Base-by-base conservation (phyloP, 1,140 invertebrate genomes). In the Conopomorpha cramerella region DNA sequence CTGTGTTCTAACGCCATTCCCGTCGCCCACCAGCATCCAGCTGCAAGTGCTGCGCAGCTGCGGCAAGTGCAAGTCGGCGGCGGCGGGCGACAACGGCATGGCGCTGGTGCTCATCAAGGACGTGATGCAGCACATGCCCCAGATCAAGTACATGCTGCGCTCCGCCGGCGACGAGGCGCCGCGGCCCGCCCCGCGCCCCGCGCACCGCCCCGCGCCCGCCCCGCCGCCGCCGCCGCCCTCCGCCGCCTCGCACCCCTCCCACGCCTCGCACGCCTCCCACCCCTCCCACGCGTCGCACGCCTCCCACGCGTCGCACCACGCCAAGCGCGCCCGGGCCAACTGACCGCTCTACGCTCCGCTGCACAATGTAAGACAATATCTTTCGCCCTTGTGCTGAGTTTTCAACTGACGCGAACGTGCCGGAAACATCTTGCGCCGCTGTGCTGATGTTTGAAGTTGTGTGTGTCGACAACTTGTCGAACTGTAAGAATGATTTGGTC, bases 41-140 rank as follows among this genome's bases (percentile, higher is more conserved):
- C 84, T 88, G 66, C 84, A 87, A 61, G 83, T 89, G 35, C 72
- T 91, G 8, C 82, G 85, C 50, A 86, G 88, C 46, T 84, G 83
- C 31, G 87, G 87, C 38, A 90, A 89, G 53, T 86, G 83, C 64
- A 83, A 85, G 43, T 84, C 82, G 11, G 59, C 70, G 13, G 61
- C 64, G 15, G 61, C 68, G 2, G 68, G 66, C 40, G 71, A 77
- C 52, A 77, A 77, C 46, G 60, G 64, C 3, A 48, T 71, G 45
- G 72, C 88, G 15, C 67, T 93, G 38, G 88, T 93, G 27, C 87
- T 89, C 73, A 87, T 92, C 36, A 83, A 86, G 39, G 89, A 87
- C 71, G 86, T 93, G 34, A 87, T 91, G 77, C 84, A 87, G 45
- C 91, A 84, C 60, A 90, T 92, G 88, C 88, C 87, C n/a, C 91